phyloP scores from a whole-genome alignment of 1,140 invertebrate species.

The Drosophila lacertosa region DNA sequence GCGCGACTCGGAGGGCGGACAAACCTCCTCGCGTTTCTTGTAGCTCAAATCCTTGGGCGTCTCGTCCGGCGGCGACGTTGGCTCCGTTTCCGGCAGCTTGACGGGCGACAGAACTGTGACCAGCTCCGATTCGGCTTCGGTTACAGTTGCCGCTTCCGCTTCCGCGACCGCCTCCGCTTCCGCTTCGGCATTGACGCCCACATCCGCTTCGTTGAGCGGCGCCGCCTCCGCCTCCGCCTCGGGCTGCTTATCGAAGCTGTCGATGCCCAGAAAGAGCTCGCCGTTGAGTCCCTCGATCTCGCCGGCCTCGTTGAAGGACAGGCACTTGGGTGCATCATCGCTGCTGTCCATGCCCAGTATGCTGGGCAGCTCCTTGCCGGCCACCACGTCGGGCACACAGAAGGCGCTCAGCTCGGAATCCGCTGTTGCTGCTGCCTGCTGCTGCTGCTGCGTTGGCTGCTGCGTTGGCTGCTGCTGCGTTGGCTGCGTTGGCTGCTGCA shows the following conservation, averaged over 20 bases:
- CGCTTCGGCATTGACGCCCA: slow-evolving; percentile 1
- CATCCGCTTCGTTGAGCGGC: not conserved
- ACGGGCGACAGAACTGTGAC: not conserved
- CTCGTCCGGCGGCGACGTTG: slow-evolving; percentile 85
- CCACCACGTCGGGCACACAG: slow-evolving; percentile 85
- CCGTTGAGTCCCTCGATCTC: slow-evolving; percentile 82
- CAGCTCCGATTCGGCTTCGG: not conserved
- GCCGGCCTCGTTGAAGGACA: slow-evolving; percentile 83
- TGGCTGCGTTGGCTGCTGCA: slow-evolving; percentile 27
- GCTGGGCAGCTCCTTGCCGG: slow-evolving; percentile 63
- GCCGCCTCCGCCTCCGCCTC: slow-evolving; percentile 21
- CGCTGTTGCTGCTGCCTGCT: slow-evolving; percentile 50
- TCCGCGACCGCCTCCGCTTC: not conserved
- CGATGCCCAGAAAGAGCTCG: slow-evolving; percentile 72
- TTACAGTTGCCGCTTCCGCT: not conserved
- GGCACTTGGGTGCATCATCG: slow-evolving; percentile 83
- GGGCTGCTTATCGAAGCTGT: slow-evolving; percentile 74
- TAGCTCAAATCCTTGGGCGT: slow-evolving; percentile 86
- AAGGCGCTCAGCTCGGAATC: slow-evolving; percentile 51
- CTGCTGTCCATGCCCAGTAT: slow-evolving; percentile 83
- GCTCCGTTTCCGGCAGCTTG: slow-evolving; percentile 35
- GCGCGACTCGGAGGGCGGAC: slow-evolving; percentile 76
- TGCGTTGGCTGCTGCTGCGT: too few relatives aligned
- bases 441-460: not conserved
- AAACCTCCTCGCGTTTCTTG: slow-evolving; percentile 84